phyloP scores from a whole-genome alignment of 2,797 vertebrate species.

The Corythornis leucogaster region DNA sequence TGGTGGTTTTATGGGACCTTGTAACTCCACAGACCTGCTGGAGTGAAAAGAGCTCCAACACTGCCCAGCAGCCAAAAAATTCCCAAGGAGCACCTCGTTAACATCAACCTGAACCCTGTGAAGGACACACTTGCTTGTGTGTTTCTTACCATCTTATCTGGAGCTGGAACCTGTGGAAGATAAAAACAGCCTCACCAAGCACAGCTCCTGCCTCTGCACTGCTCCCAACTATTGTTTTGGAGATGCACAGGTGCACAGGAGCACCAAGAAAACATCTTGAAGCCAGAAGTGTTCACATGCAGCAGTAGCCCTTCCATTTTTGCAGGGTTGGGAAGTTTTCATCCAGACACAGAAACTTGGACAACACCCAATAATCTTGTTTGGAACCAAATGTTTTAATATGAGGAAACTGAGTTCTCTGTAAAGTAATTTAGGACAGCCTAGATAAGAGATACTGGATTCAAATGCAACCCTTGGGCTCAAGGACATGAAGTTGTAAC shows the following conservation, averaged over 20 bases:
- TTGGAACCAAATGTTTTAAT: not conserved
- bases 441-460: not conserved
- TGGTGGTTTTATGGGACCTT: not conserved
- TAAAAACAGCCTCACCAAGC: not conserved
- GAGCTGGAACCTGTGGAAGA: not conserved
- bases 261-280: not conserved
- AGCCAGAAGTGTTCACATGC: accelerated
- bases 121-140: not conserved
- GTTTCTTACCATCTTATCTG: not conserved
- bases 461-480: not conserved
- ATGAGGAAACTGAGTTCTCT: not conserved
- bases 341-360: not conserved
- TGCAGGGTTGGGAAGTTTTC: not conserved
- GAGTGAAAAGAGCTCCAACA: not conserved
- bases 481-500: not conserved
- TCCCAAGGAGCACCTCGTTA: accelerated
- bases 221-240: accelerated
- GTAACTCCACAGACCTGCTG: not conserved
- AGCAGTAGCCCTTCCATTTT: not conserved
- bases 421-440: accelerated
- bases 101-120: not conserved
- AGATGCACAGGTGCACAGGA: not conserved
- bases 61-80: not conserved
- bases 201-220: not conserved
- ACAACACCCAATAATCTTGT: not conserved